A percentile compares a stretch with the other conserved stretches of the same genome.
Evolutionary conservation across 2,113 vertebrate genomes (phyloP).

Genomic region (Mesembrinibis cayennensis): DNA sequence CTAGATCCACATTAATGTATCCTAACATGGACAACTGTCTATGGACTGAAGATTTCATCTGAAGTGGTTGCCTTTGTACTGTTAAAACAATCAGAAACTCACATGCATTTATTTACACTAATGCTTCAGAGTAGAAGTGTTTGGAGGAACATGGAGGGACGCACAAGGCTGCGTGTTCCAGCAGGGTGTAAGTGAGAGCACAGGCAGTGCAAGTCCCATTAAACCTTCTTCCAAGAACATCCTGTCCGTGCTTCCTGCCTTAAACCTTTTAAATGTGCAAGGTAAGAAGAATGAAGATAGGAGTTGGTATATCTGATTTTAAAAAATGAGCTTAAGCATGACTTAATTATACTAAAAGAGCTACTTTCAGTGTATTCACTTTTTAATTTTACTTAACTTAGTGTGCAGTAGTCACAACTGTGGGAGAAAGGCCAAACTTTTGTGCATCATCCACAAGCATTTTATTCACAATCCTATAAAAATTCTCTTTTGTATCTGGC

Average conservation of each 20-base stretch:
- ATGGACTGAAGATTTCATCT: neutral
- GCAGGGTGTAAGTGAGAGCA: neutral
- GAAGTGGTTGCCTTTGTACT: neutral
- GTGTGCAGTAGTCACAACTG: neutral
- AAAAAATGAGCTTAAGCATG: neutral
- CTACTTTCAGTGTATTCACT: neutral
- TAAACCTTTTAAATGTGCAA: neutral
- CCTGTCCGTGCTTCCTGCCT: neutral
- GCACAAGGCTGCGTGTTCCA: fast-evolving
- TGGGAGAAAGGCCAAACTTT: neutral
- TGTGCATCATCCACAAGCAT: neutral
- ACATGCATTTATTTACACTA: neutral
- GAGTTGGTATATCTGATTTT: fast-evolving
- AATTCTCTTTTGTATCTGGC: neutral
- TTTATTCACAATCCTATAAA: neutral
- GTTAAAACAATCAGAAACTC: neutral
- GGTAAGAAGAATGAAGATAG: neutral
- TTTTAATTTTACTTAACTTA: neutral
- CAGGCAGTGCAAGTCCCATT: neutral
- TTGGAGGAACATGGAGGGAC: neutral
- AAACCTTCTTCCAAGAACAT: neutral
- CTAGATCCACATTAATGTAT: neutral
- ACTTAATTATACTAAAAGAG: neutral
- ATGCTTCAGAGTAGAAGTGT: neutral
- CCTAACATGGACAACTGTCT: neutral